These are phyloP conservation scores for Pandion haliaetus DNA, from an alignment of 2,113 vertebrate genomes.

Conservation along the genomic window DNA sequence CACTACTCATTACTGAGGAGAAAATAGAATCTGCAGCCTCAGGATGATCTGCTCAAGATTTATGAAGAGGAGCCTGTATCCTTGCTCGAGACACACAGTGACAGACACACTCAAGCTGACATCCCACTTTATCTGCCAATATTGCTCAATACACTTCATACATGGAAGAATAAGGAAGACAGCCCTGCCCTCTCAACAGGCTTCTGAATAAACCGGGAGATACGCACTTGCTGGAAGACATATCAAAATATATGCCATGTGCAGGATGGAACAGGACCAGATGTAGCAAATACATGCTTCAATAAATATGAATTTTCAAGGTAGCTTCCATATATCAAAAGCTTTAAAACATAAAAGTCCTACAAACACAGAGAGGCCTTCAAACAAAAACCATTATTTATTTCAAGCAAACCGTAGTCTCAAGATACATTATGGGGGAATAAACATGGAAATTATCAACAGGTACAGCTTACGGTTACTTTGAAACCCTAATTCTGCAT, in stretches of 20 bases:
- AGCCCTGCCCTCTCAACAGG: background rate
- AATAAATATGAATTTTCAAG: background rate
- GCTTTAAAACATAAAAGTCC: background rate
- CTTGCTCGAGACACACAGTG: background rate
- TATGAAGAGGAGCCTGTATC: background rate
- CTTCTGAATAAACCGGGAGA: background rate
- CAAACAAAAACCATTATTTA: background rate
- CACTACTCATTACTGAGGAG: background rate
- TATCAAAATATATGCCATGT: background rate
- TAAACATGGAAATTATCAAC: background rate
- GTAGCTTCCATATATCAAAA: background rate
- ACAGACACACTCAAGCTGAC: background rate
- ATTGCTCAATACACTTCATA: background rate
- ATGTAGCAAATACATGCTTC: background rate
- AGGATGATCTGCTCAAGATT: background rate
- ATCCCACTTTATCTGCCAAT: background rate
- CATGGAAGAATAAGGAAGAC: background rate
- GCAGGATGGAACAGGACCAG: background rate
- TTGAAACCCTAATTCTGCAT: background rate
- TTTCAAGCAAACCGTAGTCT: background rate
- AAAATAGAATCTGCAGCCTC: background rate
- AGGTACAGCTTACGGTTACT: background rate
- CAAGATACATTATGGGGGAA: background rate
- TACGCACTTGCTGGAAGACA: background rate
- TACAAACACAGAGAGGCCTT: background rate